phyloP scores from a whole-genome alignment of 1,140 invertebrate genomes.

The Diachasmimorpha longicaudata region DNA sequence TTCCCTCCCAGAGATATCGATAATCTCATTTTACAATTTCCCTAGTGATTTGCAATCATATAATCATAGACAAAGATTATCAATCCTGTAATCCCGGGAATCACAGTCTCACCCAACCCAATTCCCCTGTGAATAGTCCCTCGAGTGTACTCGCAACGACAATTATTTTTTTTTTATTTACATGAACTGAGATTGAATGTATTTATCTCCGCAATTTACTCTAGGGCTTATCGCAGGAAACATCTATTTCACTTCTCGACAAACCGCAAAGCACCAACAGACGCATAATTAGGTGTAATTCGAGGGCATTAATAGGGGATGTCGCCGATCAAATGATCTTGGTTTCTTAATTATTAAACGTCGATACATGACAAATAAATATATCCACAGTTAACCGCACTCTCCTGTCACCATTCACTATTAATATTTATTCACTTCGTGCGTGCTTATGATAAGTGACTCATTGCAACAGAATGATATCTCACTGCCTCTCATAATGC shows the following conservation, averaged over 20 bases:
- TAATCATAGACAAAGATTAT: too few relatives aligned
- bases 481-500: neutral
- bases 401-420: neutral
- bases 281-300: conserved; percentile 48
- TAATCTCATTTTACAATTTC: too few relatives aligned
- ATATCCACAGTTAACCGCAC: neutral
- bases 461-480: neutral
- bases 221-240: conserved; percentile 42
- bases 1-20: too few relatives aligned
- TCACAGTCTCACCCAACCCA: too few relatives aligned
- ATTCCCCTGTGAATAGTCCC: too few relatives aligned
- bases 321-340: conserved; percentile 41
- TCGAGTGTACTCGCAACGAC: too few relatives aligned
- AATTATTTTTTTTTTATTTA: too few relatives aligned
- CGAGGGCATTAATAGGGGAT: conserved; percentile 42
- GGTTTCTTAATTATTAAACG: neutral
- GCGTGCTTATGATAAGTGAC: neutral
- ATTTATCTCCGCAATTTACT: neutral
- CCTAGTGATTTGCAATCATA: too few relatives aligned
- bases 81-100: too few relatives aligned
- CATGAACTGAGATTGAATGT: neutral
- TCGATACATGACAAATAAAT: neutral
- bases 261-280: neutral
- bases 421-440: neutral
- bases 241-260: conserved; percentile 40